A percentile compares a stretch with the other conserved stretches of the same genome.
Evolutionary conservation across 2,113 vertebrate genomes (phyloP).

Genomic region (Cottus gobio): DNA sequence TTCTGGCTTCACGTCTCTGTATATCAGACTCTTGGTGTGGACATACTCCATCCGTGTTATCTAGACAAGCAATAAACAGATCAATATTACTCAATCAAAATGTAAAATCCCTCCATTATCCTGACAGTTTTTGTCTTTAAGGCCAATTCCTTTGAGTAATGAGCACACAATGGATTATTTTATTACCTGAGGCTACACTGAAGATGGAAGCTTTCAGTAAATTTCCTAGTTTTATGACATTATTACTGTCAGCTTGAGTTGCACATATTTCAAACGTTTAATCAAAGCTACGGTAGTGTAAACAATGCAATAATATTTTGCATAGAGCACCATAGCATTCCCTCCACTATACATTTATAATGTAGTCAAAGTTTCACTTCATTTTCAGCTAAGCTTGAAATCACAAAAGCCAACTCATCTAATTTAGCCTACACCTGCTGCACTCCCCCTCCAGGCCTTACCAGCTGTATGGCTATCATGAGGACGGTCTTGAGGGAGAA

Average conservation of each 20-base stretch:
- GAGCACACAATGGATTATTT: background rate
- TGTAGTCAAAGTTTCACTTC: background rate
- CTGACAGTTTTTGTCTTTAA: background rate
- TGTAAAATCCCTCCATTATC: background rate
- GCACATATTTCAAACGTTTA: background rate
- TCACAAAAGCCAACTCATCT: background rate
- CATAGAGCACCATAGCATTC: too few species aligned
- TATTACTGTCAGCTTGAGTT: background rate
- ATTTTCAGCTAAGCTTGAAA: background rate
- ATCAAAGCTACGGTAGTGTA: background rate
- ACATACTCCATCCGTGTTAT: conserved; percentile 98
- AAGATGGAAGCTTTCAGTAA: background rate
- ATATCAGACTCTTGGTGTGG: conserved; percentile 98
- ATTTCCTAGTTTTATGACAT: background rate
- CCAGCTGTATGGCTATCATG: conserved; percentile 99
- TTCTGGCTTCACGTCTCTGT: conserved; percentile 97
- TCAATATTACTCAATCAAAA: background rate
- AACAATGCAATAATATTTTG: background rate
- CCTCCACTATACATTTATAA: background rate
- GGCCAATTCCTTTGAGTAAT: background rate
- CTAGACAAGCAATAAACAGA: conserved; percentile 67
- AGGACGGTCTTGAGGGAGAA: conserved; percentile 99
- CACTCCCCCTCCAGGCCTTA: conserved; percentile 70
- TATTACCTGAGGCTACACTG: background rate
- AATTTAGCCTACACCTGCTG: too few species aligned